Conservation (phyloP, 2,888 invertebrate species). For the Hydrotaea diabolus region DNA sequence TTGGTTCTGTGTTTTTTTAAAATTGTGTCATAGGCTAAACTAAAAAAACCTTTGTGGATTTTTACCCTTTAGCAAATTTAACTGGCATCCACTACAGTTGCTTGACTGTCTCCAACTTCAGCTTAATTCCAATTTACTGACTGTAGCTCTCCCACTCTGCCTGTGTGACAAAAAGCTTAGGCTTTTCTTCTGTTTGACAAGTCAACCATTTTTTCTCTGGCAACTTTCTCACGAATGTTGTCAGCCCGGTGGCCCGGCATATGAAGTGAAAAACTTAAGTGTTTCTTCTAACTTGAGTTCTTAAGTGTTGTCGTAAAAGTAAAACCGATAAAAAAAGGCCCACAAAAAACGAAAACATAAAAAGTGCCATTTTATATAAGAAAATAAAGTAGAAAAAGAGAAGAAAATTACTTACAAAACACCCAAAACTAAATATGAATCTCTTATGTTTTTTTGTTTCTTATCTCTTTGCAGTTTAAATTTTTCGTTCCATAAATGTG, state of each 20-base stretch:
- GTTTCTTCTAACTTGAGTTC: slow-evolving; percentile 77
- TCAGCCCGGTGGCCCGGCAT: neutral
- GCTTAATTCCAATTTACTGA: too few relatives aligned
- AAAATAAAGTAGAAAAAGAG: neutral
- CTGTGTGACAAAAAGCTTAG: neutral
- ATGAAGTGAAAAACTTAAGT: slow-evolving; percentile 69
- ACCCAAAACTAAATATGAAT: neutral
- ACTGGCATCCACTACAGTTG: too few relatives aligned
- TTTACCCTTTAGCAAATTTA: too few relatives aligned
- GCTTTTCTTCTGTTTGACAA: slow-evolving; percentile 8
- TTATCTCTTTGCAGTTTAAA: slow-evolving; percentile 57
- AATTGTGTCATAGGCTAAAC: too few relatives aligned
- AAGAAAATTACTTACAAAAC: slow-evolving; percentile 6
- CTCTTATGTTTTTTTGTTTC: slow-evolving; percentile 1
- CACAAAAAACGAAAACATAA: neutral
- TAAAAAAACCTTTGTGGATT: too few relatives aligned
- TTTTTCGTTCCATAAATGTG: slow-evolving; percentile 14
- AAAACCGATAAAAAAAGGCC: neutral
- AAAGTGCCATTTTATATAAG: neutral
- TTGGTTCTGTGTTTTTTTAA: too few relatives aligned
- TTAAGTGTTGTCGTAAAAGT: slow-evolving; percentile 70
- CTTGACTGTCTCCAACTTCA: too few relatives aligned
- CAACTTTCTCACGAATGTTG: slow-evolving; percentile 29
- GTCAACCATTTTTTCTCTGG: neutral
- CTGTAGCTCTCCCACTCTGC: neutral